These are phyloP conservation scores for Chrysomallon squamiferum DNA, from an alignment of 1,140 invertebrate species.

Conservation along the genomic window DNA sequence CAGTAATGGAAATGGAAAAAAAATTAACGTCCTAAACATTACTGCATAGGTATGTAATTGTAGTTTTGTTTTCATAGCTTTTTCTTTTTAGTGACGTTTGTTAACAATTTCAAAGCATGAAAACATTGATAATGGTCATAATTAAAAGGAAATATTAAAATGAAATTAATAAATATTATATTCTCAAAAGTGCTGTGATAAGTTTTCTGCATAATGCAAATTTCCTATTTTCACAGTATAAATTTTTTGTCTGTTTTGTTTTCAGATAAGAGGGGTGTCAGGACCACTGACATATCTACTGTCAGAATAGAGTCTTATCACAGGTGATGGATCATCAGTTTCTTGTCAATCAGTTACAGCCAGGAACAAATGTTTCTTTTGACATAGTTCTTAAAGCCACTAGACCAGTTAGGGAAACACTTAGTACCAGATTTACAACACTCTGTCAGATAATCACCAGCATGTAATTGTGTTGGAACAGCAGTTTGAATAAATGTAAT, in stretches of 20 bases:
- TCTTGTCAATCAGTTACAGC: neutral
- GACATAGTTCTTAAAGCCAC: slow-evolving; percentile 8
- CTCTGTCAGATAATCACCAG: neutral
- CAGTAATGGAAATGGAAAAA: slow-evolving; percentile 18
- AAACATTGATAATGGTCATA: too few relatives aligned
- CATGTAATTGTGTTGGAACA: too few relatives aligned
- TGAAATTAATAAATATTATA: too few relatives aligned
- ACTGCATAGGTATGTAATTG: slow-evolving; percentile 14
- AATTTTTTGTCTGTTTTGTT: too few relatives aligned
- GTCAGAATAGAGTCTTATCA: neutral
- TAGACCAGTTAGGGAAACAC: slow-evolving; percentile 4
- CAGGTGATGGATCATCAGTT: neutral
- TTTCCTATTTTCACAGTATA: too few relatives aligned
- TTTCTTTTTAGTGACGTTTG: too few relatives aligned
- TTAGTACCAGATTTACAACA: slow-evolving; percentile 9
- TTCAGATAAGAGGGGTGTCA: neutral
- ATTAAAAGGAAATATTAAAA: too few relatives aligned
- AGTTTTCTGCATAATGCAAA: too few relatives aligned
- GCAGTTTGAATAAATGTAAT: too few relatives aligned
- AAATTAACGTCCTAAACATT: slow-evolving; percentile 17
- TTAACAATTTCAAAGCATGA: too few relatives aligned
- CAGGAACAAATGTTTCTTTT: slow-evolving; percentile 1
- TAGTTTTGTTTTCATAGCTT: too few relatives aligned
- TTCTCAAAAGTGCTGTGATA: too few relatives aligned
- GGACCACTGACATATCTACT: neutral